These are phyloP conservation scores for Neoaliturus tenellus DNA, from an alignment of 2,888 invertebrate species.

Conservation along the genomic window DNA sequence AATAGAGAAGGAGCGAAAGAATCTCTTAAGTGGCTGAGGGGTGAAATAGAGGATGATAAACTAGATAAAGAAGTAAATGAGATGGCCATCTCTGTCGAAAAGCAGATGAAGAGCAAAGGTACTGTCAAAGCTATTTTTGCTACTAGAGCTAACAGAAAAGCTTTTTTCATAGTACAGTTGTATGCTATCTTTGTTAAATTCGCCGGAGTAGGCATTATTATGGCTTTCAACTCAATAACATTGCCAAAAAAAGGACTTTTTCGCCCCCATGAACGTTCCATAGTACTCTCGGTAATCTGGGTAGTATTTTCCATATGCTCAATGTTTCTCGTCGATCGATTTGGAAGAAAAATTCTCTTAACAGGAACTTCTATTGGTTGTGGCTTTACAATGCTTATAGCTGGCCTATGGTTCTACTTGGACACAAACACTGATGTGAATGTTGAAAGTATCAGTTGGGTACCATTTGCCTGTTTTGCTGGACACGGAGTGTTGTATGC, in stretches of 20 bases:
- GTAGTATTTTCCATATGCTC: constrained; percentile 77
- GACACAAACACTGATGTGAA: constrained; percentile 56
- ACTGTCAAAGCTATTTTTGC: constrained; percentile 75
- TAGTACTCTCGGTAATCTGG: constrained; percentile 78
- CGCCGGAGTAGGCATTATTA: constrained; percentile 79
- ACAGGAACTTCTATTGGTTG: constrained; percentile 73
- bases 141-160: constrained; percentile 77
- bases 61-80: constrained; percentile 65
- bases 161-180: constrained; percentile 78
- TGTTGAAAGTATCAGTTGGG: constrained; percentile 60
- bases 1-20: constrained; percentile 73
- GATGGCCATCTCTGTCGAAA: constrained; percentile 68
- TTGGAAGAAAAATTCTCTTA: constrained; percentile 80
- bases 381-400: constrained; percentile 57
- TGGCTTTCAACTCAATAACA: constrained; percentile 79
- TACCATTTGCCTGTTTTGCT: constrained; percentile 74
- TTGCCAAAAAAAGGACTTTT: constrained; percentile 74
- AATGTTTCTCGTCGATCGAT: constrained; percentile 78
- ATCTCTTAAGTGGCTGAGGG: constrained; percentile 62
- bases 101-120: constrained; percentile 73
- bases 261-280: constrained; percentile 75
- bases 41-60: constrained; percentile 56
- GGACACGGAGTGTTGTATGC: constrained; percentile 78
- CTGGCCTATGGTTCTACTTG: constrained; percentile 62
- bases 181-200: constrained; percentile 78